Percentiles rank a stretch among this genome's conserved stretches.
phyloP scores from a whole-genome alignment of 2,113 vertebrate genomes.

The Ascaphus truei region DNA sequence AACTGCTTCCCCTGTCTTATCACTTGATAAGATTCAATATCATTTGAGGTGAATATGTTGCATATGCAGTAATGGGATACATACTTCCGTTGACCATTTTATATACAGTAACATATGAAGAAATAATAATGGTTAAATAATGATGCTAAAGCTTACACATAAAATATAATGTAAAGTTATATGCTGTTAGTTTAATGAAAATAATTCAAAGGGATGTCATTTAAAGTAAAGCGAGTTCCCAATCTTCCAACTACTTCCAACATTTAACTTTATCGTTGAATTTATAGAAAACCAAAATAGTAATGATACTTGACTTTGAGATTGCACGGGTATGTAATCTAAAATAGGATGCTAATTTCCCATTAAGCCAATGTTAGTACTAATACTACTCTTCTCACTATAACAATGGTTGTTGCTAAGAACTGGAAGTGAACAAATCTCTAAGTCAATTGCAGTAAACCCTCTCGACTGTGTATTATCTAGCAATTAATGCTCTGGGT shows the following conservation, averaged over 20 bases:
- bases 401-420: neutral
- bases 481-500: conserved; percentile 15
- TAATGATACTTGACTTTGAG: too few relatives aligned
- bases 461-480: conserved; percentile 14
- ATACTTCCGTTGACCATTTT: conserved; percentile 20
- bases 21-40: conserved; percentile 27
- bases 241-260: too few relatives aligned
- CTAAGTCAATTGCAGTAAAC: conserved; percentile 6
- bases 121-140: neutral
- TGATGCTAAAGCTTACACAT: neutral
- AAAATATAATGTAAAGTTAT: too few relatives aligned
- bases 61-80: conserved; percentile 24
- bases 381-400: neutral
- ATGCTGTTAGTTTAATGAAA: too few relatives aligned
- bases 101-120: neutral
- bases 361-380: neutral
- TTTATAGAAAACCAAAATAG: too few relatives aligned
- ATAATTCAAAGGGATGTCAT: too few relatives aligned
- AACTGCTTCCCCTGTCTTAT: conserved; percentile 32
- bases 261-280: too few relatives aligned
- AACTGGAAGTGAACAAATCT: conserved; percentile 15
- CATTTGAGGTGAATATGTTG: conserved; percentile 21
- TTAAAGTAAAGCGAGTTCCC: too few relatives aligned
- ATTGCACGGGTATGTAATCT: too few relatives aligned
- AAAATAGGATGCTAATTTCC: neutral